These are phyloP conservation scores for Osmerus mordax DNA, from an alignment of 2,113 vertebrate species.

Conservation along the genomic window DNA sequence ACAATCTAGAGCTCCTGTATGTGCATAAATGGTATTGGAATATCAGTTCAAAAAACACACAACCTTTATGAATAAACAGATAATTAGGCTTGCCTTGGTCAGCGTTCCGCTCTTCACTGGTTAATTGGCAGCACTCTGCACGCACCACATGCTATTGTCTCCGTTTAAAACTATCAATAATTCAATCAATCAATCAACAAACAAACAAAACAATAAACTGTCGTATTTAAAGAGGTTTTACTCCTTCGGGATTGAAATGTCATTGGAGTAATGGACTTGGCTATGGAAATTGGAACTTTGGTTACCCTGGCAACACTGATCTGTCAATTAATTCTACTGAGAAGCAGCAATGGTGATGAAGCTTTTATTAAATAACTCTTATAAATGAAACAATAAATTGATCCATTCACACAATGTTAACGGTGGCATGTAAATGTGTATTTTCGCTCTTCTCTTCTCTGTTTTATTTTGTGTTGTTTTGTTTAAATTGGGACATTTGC, in stretches of 20 bases:
- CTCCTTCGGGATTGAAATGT: not conserved
- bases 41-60: too few relatives aligned
- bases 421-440: not conserved
- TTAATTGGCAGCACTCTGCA: too few relatives aligned
- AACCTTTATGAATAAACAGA: too few relatives aligned
- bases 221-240: too few relatives aligned
- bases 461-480: not conserved
- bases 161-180: too few relatives aligned
- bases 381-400: not conserved
- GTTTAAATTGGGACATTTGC: slow-evolving; percentile 15
- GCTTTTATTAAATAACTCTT: not conserved
- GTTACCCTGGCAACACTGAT: slow-evolving; percentile 19
- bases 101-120: too few relatives aligned
- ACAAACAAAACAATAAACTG: too few relatives aligned
- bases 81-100: too few relatives aligned
- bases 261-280: not conserved
- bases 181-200: too few relatives aligned
- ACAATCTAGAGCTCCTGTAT: too few relatives aligned
- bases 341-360: not conserved
- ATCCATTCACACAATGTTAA: not conserved
- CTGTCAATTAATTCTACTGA: not conserved
- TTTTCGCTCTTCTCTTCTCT: not conserved
- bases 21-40: too few relatives aligned
- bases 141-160: too few relatives aligned
- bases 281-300: not conserved